phyloP scores from a whole-genome alignment of 2,113 vertebrate genomes.

The Thomomys bottae region DNA sequence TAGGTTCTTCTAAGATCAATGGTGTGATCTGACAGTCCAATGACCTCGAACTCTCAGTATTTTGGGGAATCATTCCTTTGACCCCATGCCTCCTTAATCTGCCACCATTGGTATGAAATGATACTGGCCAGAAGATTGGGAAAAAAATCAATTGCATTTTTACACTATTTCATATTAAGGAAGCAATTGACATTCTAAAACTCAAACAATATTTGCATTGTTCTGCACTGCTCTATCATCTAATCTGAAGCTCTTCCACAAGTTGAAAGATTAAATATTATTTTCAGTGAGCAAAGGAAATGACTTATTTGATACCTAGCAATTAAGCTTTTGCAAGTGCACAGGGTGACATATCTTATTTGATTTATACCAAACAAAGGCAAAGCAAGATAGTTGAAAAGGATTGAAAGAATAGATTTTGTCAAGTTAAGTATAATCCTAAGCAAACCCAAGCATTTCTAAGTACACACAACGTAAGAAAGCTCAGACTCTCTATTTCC shows the following conservation, averaged over 20 bases:
- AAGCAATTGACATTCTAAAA: slow-evolving; percentile 2
- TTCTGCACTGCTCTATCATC: slow-evolving; percentile 29
- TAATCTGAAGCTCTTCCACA: slow-evolving; percentile 68
- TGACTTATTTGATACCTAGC: slow-evolving; percentile 80
- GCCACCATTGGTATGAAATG: neutral
- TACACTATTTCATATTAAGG: slow-evolving; percentile 49
- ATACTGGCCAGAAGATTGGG: slow-evolving; percentile 29
- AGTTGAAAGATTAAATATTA: slow-evolving; percentile 76
- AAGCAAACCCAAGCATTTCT: slow-evolving; percentile 77
- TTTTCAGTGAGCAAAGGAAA: slow-evolving; percentile 80
- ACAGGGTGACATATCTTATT: slow-evolving; percentile 79
- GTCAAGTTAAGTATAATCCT: slow-evolving; percentile 79
- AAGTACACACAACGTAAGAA: slow-evolving; percentile 71
- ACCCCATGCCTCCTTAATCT: neutral
- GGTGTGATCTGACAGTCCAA: neutral
- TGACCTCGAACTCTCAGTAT: neutral
- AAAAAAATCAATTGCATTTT: neutral
- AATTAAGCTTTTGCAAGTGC: slow-evolving; percentile 81
- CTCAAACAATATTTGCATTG: slow-evolving; percentile 60
- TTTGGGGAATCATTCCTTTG: neutral
- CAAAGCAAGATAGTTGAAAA: slow-evolving; percentile 65
- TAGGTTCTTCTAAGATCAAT: neutral
- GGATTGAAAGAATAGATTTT: slow-evolving; percentile 77
- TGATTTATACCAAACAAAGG: slow-evolving; percentile 78
- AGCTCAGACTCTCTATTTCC: slow-evolving; percentile 71